Evolutionary conservation across 2,888 invertebrate species (phyloP).

Genomic region (Apamea crenata): DNA sequence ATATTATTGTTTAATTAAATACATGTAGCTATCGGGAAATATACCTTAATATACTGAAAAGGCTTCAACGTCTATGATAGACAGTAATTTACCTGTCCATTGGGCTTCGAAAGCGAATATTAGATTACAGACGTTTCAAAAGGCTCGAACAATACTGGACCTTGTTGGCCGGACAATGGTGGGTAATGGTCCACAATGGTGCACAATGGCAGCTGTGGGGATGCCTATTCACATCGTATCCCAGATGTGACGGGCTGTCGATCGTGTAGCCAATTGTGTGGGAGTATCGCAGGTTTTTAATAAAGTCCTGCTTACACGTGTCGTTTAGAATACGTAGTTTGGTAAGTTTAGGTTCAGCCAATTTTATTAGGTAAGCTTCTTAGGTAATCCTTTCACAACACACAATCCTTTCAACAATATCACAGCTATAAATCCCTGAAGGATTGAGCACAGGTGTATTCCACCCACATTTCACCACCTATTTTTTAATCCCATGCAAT

Average conservation of each 20-base stretch:
- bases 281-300: background rate
- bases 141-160: slow-evolving; percentile 59
- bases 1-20: background rate
- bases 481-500: background rate
- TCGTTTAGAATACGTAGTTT: background rate
- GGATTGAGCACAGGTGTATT: too few species aligned
- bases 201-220: slow-evolving; percentile 40
- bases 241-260: slow-evolving; percentile 13
- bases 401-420: background rate
- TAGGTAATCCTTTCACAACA: background rate
- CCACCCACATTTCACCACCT: background rate
- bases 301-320: background rate
- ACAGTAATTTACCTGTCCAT: slow-evolving; percentile 37
- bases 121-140: slow-evolving; percentile 62
- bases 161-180: slow-evolving; percentile 57
- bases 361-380: background rate
- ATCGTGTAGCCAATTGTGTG: slow-evolving; percentile 13
- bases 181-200: slow-evolving; percentile 41
- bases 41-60: background rate
- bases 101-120: slow-evolving; percentile 46
- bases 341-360: background rate
- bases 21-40: background rate
- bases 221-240: slow-evolving; percentile 42
- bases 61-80: slow-evolving; percentile 8
- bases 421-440: background rate